phyloP scores from a whole-genome alignment of 2,888 invertebrate species.

The Xestia sexstrigata region DNA sequence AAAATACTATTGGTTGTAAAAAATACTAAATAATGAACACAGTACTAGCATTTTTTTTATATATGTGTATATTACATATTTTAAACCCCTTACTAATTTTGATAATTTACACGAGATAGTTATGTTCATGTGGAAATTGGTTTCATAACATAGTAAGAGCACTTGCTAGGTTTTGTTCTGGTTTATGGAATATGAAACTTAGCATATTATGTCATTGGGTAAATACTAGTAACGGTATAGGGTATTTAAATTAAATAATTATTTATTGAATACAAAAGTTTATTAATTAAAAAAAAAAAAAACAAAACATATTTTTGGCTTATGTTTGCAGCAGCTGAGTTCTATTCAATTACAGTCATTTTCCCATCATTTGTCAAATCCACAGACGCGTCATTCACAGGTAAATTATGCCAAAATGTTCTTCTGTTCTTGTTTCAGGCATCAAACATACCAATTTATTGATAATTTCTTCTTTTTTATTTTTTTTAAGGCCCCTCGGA shows the following conservation, averaged over 20 bases:
- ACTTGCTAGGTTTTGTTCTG: conserved; percentile 11
- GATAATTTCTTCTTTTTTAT: conserved; percentile 45
- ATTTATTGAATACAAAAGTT: conserved; percentile 14
- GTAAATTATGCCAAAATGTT: conserved; percentile 51
- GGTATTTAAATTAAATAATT: conserved; percentile 24
- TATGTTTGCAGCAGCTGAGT: conserved; percentile 5
- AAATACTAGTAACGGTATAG: conserved; percentile 16
- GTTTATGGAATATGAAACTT: background rate
- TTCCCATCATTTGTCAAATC: conserved; percentile 49
- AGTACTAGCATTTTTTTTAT: background rate
- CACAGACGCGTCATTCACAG: conserved; percentile 42
- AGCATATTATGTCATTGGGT: background rate
- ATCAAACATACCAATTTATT: conserved; percentile 45
- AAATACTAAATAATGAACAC: background rate
- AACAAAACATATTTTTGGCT: conserved; percentile 4
- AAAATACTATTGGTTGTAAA: background rate
- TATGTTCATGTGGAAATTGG: no score
- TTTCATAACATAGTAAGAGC: no score
- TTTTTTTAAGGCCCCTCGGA: conserved; percentile 39
- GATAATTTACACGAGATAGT: no score
- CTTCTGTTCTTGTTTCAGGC: conserved; percentile 47
- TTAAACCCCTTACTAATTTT: conserved; percentile 11
- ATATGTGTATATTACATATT: conserved; percentile 1
- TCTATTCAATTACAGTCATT: conserved; percentile 21
- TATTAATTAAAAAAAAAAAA: conserved; percentile 12